Evolutionary conservation across 2,113 vertebrate genomes (phyloP), one percentile per base, ranked within the genome.

Genomic region (Rhagologus leucostigma): DNA sequence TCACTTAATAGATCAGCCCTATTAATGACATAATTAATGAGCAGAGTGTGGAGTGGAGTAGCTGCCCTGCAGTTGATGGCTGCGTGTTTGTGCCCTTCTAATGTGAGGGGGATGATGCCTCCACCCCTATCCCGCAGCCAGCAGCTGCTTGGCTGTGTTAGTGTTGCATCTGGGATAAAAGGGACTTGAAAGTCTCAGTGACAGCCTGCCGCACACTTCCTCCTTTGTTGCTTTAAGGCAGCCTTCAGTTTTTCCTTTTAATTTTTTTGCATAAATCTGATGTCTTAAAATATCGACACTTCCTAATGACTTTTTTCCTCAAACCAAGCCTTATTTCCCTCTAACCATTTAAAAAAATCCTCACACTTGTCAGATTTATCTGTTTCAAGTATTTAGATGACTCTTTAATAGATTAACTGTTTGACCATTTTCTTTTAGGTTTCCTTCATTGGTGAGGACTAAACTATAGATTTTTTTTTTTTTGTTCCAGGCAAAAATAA

Each of bases 231-330:
- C 91, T 93, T 74, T 52, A 86, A 96, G 87, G 87, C 75, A 93
- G 68, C 41, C 88, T 94, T 95, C 85, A 71, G 56, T 80, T 80
- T 88, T 84, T 57, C 62, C 50, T 85, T 84, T 86, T 68, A 64
- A 86, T 83, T 94, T 91, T 41, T 71, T 83, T 75, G 64, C 52
- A 41, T 84, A 68, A 78, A 81, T 74, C 57, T 33, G 62, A 62
- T n/a, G 18, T 82, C 42, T 76, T 64, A 65, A 91, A 95, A 91
- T 79, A 95, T 55, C 84, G 84, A 68, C 32, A 3, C 11, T 87
- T 91, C 20, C 57, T 79, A 71, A 81, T 26, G 16, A 46, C 20
- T 80, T 60, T 46, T 59, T 29, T 74, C 29, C 35, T 84, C 52
- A 67, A 88, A 80, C 33, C 2, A 35, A 94, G 49, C 11, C n/a